Evolutionary conservation across 2,113 vertebrate genomes (phyloP).

Genomic region (Buteo buteo): DNA sequence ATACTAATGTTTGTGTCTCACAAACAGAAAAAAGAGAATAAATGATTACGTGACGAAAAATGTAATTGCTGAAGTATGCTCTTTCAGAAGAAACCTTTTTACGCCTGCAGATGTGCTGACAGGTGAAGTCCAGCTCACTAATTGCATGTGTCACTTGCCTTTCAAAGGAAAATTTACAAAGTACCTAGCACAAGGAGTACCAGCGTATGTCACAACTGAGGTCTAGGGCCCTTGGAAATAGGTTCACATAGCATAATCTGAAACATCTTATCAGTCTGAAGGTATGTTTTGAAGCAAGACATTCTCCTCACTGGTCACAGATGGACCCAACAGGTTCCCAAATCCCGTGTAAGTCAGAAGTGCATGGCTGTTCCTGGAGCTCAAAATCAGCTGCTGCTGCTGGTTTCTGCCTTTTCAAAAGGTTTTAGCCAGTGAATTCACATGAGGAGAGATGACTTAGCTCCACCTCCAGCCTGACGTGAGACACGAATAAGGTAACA

Average conservation of each 20-base stretch:
- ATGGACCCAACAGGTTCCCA: not conserved
- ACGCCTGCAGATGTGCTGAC: not conserved
- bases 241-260: not conserved
- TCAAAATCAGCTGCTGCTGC: not conserved
- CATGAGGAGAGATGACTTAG: not conserved
- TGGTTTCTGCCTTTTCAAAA: not conserved
- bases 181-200: not conserved
- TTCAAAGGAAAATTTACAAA: not conserved
- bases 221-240: not conserved
- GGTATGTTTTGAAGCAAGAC: not conserved
- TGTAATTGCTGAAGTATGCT: not conserved
- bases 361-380: not conserved
- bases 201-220: not conserved
- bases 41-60: not conserved
- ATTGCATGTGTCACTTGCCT: not conserved
- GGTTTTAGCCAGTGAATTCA: not conserved
- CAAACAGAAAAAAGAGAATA: not conserved
- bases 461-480: not conserved
- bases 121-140: not conserved
- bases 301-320: not conserved
- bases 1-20: not conserved
- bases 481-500: not conserved
- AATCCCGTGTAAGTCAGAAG: not conserved
- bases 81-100: not conserved
- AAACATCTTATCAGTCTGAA: not conserved